Conservation (phyloP, 1,140 invertebrate species). For the Onthophagus taurus region DNA sequence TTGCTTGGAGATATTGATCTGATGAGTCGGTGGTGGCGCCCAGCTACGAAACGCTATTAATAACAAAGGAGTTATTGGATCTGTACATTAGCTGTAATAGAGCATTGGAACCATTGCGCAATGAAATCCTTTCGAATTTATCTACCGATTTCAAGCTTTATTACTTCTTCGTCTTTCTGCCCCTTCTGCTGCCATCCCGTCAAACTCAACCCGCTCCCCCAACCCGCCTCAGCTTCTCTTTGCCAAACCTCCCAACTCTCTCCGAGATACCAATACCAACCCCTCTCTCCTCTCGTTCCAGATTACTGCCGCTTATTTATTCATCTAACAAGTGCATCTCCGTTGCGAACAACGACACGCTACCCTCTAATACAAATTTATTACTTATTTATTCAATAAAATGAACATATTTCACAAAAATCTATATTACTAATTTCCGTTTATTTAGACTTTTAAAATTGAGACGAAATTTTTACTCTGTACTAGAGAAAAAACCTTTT, state of each 20-base stretch:
- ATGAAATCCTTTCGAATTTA: slow-evolving; percentile 31
- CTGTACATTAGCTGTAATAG: slow-evolving; percentile 32
- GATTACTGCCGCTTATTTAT: neutral
- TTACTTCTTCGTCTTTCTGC: slow-evolving; percentile 20
- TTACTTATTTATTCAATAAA: no score
- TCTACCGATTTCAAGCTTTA: slow-evolving; percentile 30
- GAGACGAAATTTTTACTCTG: no score
- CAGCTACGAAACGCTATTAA: slow-evolving; percentile 30
- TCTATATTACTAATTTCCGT: no score
- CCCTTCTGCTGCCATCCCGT: neutral
- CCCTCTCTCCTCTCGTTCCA: neutral
- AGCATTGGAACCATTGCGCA: slow-evolving; percentile 25
- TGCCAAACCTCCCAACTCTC: neutral
- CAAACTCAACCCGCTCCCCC: neutral
- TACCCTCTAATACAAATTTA: neutral
- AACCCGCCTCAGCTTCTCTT: neutral
- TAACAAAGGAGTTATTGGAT: slow-evolving; percentile 33
- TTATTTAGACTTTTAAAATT: no score
- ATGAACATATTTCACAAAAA: no score
- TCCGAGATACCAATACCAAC: neutral
- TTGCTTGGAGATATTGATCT: slow-evolving; percentile 31
- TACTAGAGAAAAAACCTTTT: no score
- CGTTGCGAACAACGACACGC: neutral
- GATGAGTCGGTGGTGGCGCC: slow-evolving; percentile 26
- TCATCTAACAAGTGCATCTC: neutral